Percentiles rank a stretch among this genome's conserved stretches.
Evolutionary conservation across 1,140 invertebrate genomes (phyloP).

Genomic region (Cyclargus thomasi): DNA sequence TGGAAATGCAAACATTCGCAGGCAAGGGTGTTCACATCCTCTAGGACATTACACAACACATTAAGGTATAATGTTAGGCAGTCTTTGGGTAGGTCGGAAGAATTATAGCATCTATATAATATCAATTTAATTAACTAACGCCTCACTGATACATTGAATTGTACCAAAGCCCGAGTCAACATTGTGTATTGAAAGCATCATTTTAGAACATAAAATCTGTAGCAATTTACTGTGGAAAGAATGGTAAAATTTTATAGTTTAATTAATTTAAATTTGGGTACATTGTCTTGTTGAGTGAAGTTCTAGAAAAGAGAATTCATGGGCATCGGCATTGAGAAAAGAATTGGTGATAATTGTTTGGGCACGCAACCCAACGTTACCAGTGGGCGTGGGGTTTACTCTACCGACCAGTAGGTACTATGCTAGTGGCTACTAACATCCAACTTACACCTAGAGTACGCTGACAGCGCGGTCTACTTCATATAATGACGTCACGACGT

Average conservation of each 20-base stretch:
- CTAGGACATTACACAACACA: slow-evolving; percentile 60
- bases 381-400: slow-evolving; percentile 4
- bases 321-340: no score
- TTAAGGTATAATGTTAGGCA: slow-evolving; percentile 69
- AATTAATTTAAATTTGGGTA: no score
- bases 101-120: slow-evolving; percentile 65
- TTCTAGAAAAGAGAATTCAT: no score
- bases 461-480: slow-evolving; percentile 32
- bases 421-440: slow-evolving; percentile 47
- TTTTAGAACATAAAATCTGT: no score
- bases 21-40: slow-evolving; percentile 43
- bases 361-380: no score
- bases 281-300: no score
- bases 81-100: slow-evolving; percentile 76
- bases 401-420: slow-evolving; percentile 56
- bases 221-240: no score
- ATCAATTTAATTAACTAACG: slow-evolving; percentile 44
- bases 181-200: no score
- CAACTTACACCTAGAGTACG: slow-evolving; percentile 51
- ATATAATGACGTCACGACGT: slow-evolving; percentile 41
- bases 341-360: no score
- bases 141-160: slow-evolving; percentile 32
- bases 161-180: neutral
- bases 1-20: neutral
- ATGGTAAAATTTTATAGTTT: no score